phyloP scores from a whole-genome alignment of 1,140 invertebrate species.

The Drosophila guanche region DNA sequence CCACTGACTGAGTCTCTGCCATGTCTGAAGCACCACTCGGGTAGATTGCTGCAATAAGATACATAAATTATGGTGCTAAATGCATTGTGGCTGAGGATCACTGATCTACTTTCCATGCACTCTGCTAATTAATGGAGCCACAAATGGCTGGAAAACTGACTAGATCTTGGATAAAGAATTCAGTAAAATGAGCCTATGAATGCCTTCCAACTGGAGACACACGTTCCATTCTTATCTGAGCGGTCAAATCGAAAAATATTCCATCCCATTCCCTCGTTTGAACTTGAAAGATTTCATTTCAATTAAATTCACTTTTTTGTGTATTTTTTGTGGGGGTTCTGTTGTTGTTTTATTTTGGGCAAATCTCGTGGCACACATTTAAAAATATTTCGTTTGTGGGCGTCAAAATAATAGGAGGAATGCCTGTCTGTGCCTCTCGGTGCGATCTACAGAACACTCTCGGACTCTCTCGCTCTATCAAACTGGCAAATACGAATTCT shows the following conservation, averaged over 20 bases:
- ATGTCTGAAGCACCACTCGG: conserved; percentile 19
- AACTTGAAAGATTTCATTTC: conserved; percentile 2
- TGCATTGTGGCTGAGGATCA: conserved; percentile 1
- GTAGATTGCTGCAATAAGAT: conserved; percentile 9
- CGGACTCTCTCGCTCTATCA: conserved; percentile 9
- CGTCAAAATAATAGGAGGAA: conserved; percentile 14
- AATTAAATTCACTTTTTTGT: conserved; percentile 17
- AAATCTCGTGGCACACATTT: conserved; percentile 57
- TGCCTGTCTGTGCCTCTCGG: not conserved
- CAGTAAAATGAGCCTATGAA: not conserved
- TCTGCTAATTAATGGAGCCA: conserved; percentile 8
- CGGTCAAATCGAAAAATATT: no score
- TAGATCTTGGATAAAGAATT: not conserved
- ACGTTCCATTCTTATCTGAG: no score
- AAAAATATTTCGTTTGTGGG: conserved; percentile 41
- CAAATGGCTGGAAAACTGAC: not conserved
- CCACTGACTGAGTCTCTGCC: conserved; percentile 28
- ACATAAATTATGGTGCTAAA: conserved; percentile 1
- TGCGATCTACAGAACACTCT: conserved; percentile 8
- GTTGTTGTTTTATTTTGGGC: conserved; percentile 20
- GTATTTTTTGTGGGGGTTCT: conserved; percentile 1
- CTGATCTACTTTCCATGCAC: conserved; percentile 23
- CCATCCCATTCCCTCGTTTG: no score
- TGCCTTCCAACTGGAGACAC: no score
- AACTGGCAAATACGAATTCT: not conserved